These are phyloP conservation scores for Plodia interpunctella DNA, from an alignment of 1,140 invertebrate genomes.

Conservation along the genomic window DNA sequence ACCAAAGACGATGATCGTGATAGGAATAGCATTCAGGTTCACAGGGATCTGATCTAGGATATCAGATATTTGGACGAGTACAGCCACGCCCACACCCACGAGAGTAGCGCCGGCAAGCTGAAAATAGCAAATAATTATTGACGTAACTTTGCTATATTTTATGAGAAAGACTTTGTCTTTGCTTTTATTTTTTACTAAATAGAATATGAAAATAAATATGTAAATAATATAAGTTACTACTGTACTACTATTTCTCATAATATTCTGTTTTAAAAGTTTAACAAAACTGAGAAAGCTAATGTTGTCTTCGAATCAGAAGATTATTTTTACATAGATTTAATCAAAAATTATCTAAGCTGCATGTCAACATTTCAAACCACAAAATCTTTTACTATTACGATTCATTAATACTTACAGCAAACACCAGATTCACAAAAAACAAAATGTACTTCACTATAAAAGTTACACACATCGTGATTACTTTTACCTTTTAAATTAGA, in stretches of 20 bases:
- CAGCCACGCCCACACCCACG: background rate
- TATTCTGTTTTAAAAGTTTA: too few species aligned
- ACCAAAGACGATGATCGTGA: background rate
- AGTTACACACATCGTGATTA: background rate
- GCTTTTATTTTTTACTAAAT: background rate
- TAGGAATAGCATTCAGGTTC: background rate
- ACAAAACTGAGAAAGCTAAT: too few species aligned
- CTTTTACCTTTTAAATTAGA: too few species aligned
- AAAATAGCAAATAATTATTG: background rate
- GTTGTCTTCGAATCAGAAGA: too few species aligned
- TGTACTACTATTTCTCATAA: too few species aligned
- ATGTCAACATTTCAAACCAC: too few species aligned
- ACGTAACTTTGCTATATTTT: background rate
- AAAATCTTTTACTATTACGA: too few species aligned
- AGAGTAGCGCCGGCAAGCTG: background rate
- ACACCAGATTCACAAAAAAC: constrained; percentile 7
- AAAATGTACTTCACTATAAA: constrained; percentile 9
- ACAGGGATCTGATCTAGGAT: background rate
- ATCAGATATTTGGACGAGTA: background rate
- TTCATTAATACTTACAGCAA: constrained; percentile 7
- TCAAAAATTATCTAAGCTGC: too few species aligned
- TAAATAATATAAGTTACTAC: too few species aligned
- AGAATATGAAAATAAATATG: too few species aligned
- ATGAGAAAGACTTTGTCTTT: background rate
- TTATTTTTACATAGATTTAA: too few species aligned